Evolutionary conservation across 2,113 vertebrate genomes (phyloP), one percentile per base, ranked within the genome.

Genomic region (Redunca redunca): DNA sequence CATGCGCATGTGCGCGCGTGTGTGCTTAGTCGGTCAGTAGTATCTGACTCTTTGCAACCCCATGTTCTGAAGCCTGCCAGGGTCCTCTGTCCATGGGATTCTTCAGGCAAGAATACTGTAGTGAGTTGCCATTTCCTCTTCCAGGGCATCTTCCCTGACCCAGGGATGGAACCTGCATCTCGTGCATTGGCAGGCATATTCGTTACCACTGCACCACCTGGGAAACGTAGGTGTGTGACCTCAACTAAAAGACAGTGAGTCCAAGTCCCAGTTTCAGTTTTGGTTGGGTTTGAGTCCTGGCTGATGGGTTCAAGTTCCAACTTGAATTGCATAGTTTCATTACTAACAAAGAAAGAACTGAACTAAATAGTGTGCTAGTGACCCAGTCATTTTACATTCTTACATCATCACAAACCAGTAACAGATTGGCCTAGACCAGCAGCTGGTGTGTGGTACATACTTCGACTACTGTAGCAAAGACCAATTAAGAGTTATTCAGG

Each of bases 1-100:
- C n/a, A n/a, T n/a, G n/a, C n/a, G n/a, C n/a, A n/a, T 57, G 55
- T 55, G 21, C 23, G 2, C 7, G 57, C 5, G 25, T 0, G 0
- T 25, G 26, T 0, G 28, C 28, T 62, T 7, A 30, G 60, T 62
- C 0, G 2, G 28, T 62, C 60, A 33, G 60, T 62, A 30, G 60
- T 6, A 15, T 62, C 26, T 62, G 60, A 62, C 60, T 62, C 60
- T 62, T 62, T 30, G 13, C 60, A 30, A 30, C 60, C 28, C 13
- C 60, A 15, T 30, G 60, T 30, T 30, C 28, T 33, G 14, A 3
- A 64, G 30, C 30, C 28, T 3, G 0, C 60, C 14, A 16, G 60
- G 6, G 14, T 7, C 14, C 30, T 33, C 60, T 33, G 30, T 64
- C 60, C 60, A 4, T 33, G 60, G 60, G 60, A 62, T 62, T 62